Evolutionary conservation across 2,113 vertebrate genomes (phyloP), one percentile per base, ranked within the genome.

Genomic region (Crypturellus undulatus): DNA sequence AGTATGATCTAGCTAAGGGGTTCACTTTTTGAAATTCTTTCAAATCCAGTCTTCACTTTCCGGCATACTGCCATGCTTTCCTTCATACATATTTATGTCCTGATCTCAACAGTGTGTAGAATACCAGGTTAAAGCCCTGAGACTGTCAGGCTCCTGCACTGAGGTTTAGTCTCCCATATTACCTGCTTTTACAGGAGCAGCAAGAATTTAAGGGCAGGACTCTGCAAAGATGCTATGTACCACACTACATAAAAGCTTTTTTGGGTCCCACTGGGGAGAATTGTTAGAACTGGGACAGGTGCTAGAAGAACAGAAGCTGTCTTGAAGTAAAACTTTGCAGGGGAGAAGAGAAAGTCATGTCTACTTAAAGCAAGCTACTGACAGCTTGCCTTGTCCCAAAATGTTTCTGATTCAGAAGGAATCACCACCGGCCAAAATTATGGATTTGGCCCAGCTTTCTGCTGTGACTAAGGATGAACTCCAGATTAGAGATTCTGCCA

Each of bases 41-140:
- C 45, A 17, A 49, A 62, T 7, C 21, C 49, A 34, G 97, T 98
- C 77, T 92, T 98, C 76, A 98, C 92, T 75, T 64, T 92, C 36
- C 96, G 73, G 10, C 38, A 52, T 5, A 43, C 38, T 13, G 87
- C 3, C 3, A 43, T 32, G 22, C 96, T 97, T 71, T 97, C 89
- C 13, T 83, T 64, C 82, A 94, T 93, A 20, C 96, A 97, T 11
- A 79, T 88, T 25, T 11, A 42, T 71, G 97, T 89, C 22, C 58
- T 47, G 1, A 98, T 95, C 43, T 90, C 94, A 24, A 98, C 86
- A 28, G 93, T 94, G 45, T 97, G 92, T 73, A 98, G 88, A 60
- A 93, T 62, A 5, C 97, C 98, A 2, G 96, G 87, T 67, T 97
- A 92, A 95, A 98, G 92, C n/a, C 90, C 77, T 3, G 59, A 93